Percentiles rank a stretch among this genome's conserved stretches.
Evolutionary conservation across 2,888 invertebrate species (phyloP).

Genomic region (Megastigmus dorsalis): DNA sequence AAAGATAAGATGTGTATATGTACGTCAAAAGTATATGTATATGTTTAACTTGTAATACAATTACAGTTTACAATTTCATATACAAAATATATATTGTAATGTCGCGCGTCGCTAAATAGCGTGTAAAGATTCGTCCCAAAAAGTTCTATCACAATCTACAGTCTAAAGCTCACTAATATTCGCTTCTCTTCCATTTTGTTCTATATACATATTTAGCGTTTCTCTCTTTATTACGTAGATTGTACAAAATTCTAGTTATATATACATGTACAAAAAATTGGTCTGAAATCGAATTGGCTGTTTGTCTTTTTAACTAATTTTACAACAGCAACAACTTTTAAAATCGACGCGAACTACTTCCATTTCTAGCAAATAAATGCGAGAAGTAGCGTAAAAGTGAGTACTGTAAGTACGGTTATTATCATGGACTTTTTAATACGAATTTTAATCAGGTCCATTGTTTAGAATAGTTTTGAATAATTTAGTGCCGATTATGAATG

Average conservation of each 20-base stretch:
- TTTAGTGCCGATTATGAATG: not conserved
- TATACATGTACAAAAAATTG: constrained; percentile 51
- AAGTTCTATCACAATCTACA: constrained; percentile 54
- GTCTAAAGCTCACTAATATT: constrained; percentile 50
- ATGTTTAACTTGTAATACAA: constrained; percentile 48
- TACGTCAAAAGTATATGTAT: constrained; percentile 38
- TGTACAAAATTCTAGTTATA: constrained; percentile 40
- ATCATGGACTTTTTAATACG: constrained; percentile 3
- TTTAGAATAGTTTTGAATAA: constrained; percentile 28
- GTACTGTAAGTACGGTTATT: constrained; percentile 46
- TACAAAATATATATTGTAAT: constrained; percentile 50
- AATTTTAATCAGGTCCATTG: constrained; percentile 27
- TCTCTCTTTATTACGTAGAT: constrained; percentile 22
- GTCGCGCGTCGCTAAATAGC: constrained; percentile 30
- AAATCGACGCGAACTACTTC: constrained; percentile 11
- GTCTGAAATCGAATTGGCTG: constrained; percentile 38
- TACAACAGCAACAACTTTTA: not conserved
- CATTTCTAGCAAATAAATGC: constrained; percentile 30
- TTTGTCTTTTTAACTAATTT: constrained; percentile 30
- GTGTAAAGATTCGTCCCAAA: constrained; percentile 46
- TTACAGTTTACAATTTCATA: constrained; percentile 50
- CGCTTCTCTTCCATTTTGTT: constrained; percentile 28
- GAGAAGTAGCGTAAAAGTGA: constrained; percentile 36
- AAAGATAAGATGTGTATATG: constrained; percentile 44
- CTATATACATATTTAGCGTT: constrained; percentile 42